A percentile compares a stretch with the other conserved stretches of the same genome.
phyloP scores from a whole-genome alignment of 2,888 invertebrate species.

The Lycaena phlaeas region DNA sequence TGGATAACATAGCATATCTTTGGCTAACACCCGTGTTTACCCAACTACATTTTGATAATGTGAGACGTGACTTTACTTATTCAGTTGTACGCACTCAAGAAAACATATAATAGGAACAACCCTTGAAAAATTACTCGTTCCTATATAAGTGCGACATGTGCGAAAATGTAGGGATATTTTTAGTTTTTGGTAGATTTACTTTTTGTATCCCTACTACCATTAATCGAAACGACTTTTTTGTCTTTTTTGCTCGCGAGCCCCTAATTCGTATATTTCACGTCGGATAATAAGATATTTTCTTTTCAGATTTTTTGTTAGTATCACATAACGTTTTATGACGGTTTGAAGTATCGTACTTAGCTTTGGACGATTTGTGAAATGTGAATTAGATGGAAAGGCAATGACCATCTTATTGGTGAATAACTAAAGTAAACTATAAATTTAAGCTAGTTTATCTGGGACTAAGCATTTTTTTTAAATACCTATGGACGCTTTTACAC shows the following conservation, averaged over 20 bases:
- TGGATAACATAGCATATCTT: no score
- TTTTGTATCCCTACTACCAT: conserved; percentile 20
- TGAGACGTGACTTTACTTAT: background rate
- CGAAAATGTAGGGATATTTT: conserved; percentile 20
- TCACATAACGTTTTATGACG: no score
- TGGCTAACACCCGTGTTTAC: no score
- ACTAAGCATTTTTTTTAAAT: no score
- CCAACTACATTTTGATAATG: background rate
- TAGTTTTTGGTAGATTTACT: conserved; percentile 21
- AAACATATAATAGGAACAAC: conserved; percentile 1
- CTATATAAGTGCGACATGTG: conserved; percentile 16
- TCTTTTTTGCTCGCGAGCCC: background rate
- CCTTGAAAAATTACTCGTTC: conserved; percentile 18
- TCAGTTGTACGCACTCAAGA: background rate
- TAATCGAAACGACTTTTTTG: conserved; percentile 9
- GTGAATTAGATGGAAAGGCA: no score
- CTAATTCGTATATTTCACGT: background rate
- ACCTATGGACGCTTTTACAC: no score
- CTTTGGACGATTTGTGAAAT: no score
- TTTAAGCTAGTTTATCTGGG: no score
- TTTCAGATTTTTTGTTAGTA: background rate
- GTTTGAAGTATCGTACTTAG: no score
- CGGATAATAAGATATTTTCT: background rate
- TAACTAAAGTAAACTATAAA: no score
- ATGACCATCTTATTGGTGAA: no score